Evolutionary conservation across 2,888 invertebrate species (phyloP), one percentile per base, ranked within the genome.

Genomic region (Phengaris arion): DNA sequence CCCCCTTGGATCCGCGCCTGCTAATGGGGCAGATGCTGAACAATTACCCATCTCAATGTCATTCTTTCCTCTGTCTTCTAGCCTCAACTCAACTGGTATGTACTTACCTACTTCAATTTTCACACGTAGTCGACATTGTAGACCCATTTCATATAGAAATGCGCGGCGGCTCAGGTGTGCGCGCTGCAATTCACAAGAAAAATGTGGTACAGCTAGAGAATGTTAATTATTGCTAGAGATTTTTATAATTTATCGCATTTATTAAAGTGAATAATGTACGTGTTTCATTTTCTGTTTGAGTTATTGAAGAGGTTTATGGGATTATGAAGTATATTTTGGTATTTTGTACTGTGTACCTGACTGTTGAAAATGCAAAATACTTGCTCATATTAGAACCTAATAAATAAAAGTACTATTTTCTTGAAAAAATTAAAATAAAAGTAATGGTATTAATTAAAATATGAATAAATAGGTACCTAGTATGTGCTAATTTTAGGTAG

Each of bases 161-260:
- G 85, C 48, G 85, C 85, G 85, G 87, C 48, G 85, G 79, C 82
- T 83, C 89, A 89, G 88, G 88, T 89, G 86, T 80, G 69, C 68
- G 68, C 22, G 81, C 81, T 77, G 0, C 73, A 85, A 85, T 70
- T 48, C 70, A 59, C n/a, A 51, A 70, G 75, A 48, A 64, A 64
- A 64, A 64, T 64, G 64, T 45, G 35, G 12, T 64, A 64, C 64
- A 35, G 13, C 64, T 12, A 13, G 6, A 64, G 64, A 64, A 64
- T 64, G 64, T 45, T 45, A 64, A 64, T 64, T 64, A 64, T 64
- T 64, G 64, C 64, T 64, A 64, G 64, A 64, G 64, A 64, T 64
- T 64, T 64, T 64, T 64, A 13, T 64, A 64, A 64, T 64, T 64
- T 64, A 64, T 64, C 12, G 64, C 13, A 35, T 64, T 35, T 64